These are phyloP conservation scores for Pristionchus maxplancki DNA, from an alignment of 2,888 invertebrate species.

Conservation along the genomic window DNA sequence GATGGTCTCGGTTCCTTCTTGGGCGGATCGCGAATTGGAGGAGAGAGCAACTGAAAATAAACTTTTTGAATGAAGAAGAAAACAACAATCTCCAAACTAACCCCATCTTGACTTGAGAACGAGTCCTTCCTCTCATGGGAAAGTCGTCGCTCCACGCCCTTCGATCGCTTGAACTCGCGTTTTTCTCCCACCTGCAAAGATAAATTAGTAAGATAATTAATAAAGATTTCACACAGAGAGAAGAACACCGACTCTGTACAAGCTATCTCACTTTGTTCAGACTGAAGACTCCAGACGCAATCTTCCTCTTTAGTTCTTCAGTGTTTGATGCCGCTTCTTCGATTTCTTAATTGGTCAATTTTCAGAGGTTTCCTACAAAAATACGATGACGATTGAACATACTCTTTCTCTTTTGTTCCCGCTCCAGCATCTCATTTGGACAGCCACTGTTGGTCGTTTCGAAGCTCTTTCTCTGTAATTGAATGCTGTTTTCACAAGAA, in stretches of 20 bases:
- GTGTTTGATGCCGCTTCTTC: constrained; percentile 58
- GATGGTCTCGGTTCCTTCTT: constrained; percentile 35
- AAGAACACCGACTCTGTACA: no score
- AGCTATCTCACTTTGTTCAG: constrained; percentile 58
- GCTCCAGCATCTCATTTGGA: background rate
- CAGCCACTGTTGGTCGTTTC: background rate
- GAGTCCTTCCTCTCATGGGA: constrained; percentile 38
- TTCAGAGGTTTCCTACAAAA: no score
- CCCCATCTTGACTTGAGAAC: constrained; percentile 1
- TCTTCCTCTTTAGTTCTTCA: constrained; percentile 60
- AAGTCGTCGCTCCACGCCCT: background rate
- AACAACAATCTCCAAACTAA: background rate
- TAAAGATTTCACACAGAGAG: no score
- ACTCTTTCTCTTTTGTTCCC: constrained; percentile 28
- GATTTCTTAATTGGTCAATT: constrained; percentile 51
- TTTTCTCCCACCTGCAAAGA: constrained; percentile 45
- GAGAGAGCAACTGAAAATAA: background rate
- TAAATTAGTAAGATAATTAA: no score
- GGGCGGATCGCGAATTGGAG: constrained; percentile 1
- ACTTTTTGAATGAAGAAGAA: background rate
- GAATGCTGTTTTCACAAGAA: background rate
- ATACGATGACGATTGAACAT: no score
- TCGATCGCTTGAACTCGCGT: constrained; percentile 45
- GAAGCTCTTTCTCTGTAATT: constrained; percentile 12
- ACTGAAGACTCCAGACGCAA: constrained; percentile 61